These are phyloP conservation scores for Chrysina gloriosa DNA, from an alignment of 2,888 invertebrate species.

Conservation along the genomic window DNA sequence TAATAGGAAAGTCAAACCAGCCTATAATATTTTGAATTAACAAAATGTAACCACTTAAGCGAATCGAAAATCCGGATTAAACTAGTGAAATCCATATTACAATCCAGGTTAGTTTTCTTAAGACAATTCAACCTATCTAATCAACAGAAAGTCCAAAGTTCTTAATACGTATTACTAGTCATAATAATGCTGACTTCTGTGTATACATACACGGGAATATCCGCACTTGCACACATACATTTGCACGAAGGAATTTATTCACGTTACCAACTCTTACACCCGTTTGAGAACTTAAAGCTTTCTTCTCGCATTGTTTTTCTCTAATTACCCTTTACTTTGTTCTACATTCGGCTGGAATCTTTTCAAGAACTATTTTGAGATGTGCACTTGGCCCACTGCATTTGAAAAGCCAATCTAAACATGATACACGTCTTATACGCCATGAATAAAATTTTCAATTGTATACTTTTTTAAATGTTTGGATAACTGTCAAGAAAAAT, in stretches of 20 bases:
- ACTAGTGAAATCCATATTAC: not conserved
- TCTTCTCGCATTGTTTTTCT: not conserved
- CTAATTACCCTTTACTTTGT: not conserved
- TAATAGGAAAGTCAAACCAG: too few species aligned
- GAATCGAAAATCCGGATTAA: not conserved
- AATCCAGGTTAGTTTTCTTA: constrained; percentile 1
- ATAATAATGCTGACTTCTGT: not conserved
- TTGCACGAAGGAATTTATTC: too few species aligned
- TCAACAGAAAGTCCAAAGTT: not conserved
- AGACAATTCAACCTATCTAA: not conserved
- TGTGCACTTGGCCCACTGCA: constrained; percentile 1
- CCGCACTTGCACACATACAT: too few species aligned
- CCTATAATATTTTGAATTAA: not conserved
- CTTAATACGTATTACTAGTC: not conserved
- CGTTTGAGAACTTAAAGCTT: not conserved
- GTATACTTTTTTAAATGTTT: too few species aligned
- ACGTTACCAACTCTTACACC: not conserved
- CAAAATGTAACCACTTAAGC: not conserved
- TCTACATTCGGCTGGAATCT: not conserved
- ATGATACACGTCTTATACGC: too few species aligned
- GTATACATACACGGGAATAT: not conserved
- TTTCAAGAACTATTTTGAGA: not conserved
- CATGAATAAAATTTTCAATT: too few species aligned
- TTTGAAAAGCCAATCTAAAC: not conserved
- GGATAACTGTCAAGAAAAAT: too few species aligned